phyloP scores from a whole-genome alignment of 2,113 vertebrate species.

The Candoia aspera region DNA sequence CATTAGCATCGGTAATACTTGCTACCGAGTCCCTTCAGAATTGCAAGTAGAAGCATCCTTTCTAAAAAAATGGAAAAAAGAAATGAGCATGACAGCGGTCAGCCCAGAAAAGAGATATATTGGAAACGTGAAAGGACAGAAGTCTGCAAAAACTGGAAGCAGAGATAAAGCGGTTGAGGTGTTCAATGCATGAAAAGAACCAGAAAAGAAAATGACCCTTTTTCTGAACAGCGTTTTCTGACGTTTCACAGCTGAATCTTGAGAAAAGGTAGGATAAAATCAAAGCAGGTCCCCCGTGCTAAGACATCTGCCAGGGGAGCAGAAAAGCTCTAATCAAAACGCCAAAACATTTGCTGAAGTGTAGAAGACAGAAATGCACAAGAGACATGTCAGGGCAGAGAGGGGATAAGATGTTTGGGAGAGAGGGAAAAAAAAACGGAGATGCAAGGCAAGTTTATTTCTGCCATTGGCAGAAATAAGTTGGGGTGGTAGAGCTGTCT shows the following conservation, averaged over 20 bases:
- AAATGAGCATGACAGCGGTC: not conserved
- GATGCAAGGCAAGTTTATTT: not conserved
- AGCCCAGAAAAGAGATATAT: not conserved
- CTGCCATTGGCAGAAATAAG: not conserved
- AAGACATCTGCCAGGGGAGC: not conserved
- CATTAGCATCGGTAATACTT: not conserved
- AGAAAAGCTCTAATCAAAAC: constrained; percentile 10
- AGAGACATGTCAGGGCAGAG: not conserved
- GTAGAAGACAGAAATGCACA: constrained; percentile 1
- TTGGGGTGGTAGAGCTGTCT: not conserved
- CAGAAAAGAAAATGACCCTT: not conserved
- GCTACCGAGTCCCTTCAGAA: not conserved
- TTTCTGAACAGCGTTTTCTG: not conserved
- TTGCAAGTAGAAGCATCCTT: not conserved
- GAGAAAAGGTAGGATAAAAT: constrained; percentile 13
- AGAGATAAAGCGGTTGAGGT: not conserved
- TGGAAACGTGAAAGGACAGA: not conserved
- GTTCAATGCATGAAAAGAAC: constrained; percentile 1
- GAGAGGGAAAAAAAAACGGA: not conserved
- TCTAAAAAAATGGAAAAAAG: not conserved
- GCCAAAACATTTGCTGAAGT: constrained; percentile 7
- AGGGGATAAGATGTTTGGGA: not conserved
- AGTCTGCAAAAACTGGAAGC: not conserved
- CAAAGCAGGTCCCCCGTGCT: not conserved
- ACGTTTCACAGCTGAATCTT: constrained; percentile 15